phyloP scores from a whole-genome alignment of 2,797 vertebrate genomes.

The Epinephelus awoara region DNA sequence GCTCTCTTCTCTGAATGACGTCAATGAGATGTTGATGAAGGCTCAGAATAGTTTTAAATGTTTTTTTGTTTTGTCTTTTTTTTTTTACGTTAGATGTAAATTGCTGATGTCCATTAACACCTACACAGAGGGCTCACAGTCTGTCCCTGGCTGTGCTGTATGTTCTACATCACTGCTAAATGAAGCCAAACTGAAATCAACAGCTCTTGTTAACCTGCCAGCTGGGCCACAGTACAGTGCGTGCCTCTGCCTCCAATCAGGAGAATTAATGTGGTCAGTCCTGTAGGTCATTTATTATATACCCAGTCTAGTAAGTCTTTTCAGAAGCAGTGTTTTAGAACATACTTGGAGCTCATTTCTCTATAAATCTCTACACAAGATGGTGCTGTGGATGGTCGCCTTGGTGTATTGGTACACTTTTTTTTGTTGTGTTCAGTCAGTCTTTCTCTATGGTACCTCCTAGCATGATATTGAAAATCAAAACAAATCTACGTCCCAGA shows the following conservation, averaged over 20 bases:
- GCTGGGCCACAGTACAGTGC: conserved; percentile 3
- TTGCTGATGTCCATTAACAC: neutral
- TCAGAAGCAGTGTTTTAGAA: conserved; percentile 47
- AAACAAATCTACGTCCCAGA: too few relatives aligned
- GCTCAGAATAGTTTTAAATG: neutral
- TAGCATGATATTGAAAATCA: too few relatives aligned
- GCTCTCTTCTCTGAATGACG: too few relatives aligned
- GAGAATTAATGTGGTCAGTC: conserved; percentile 55
- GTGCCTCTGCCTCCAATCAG: conserved; percentile 2
- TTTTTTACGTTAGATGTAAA: neutral
- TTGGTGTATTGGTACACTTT: too few relatives aligned
- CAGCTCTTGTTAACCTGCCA: conserved; percentile 25
- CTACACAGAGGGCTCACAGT: neutral
- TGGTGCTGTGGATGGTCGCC: too few relatives aligned
- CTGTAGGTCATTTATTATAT: conserved; percentile 64
- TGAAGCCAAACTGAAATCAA: conserved; percentile 13
- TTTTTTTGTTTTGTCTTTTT: neutral
- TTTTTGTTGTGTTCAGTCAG: too few relatives aligned
- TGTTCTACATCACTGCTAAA: conserved; percentile 13
- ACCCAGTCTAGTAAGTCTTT: conserved; percentile 65
- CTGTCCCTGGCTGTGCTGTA: neutral
- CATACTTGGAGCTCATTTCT: conserved; percentile 34
- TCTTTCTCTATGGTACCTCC: too few relatives aligned
- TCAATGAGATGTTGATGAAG: too few relatives aligned
- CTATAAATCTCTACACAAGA: conserved; percentile 46